Evolutionary conservation across 2,797 vertebrate genomes (phyloP), one percentile per base, ranked within the genome.

Genomic region (Mormyrus proboscirostris): DNA sequence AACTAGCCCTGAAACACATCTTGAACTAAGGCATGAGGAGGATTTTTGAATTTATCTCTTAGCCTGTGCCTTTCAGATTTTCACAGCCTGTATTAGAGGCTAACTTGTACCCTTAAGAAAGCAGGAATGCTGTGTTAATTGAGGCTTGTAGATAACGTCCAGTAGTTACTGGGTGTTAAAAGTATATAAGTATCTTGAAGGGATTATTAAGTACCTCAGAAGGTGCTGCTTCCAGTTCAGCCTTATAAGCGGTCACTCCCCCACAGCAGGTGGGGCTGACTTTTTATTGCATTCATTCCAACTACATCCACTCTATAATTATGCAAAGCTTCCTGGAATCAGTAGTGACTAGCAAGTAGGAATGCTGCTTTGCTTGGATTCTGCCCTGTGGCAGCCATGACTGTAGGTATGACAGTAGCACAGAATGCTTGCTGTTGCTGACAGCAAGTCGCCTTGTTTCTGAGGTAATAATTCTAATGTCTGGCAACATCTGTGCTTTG

Each of bases 131-230:
- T 47, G 59, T 49, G 53, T 50, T 22, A 9, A 84, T 65, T 53
- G 73, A 9, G 79, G 47, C 79, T 69, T 55, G 73, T 88, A 41
- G 41, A 86, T 55, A 79, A 49, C 29, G 47, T 47, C 33, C 82
- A 47, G 55, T 73, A 85, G 87, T 90, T 88, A 49, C 41, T 53
- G 87, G 49, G 87, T 85, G 19, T 50, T 86, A 76, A 76, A 90
- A 47, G 29, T 25, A 14, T 53, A 3, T 41, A 49, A 88, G 44
- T 53, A 22, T 88, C 89, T 90, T 55, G 73, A 88, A 88, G 22
- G 89, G 73, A 88, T 88, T 88, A 86, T 55, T 33, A 73, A 7
- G 14, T 83, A 19, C 76, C 73, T 65, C 49, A 53, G 33, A 50
- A 47, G 65, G 82, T 83, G 41, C 38, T 88, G 82, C 79, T 69